phyloP scores from a whole-genome alignment of 2,888 invertebrate genomes.

The Sympetrum striolatum region DNA sequence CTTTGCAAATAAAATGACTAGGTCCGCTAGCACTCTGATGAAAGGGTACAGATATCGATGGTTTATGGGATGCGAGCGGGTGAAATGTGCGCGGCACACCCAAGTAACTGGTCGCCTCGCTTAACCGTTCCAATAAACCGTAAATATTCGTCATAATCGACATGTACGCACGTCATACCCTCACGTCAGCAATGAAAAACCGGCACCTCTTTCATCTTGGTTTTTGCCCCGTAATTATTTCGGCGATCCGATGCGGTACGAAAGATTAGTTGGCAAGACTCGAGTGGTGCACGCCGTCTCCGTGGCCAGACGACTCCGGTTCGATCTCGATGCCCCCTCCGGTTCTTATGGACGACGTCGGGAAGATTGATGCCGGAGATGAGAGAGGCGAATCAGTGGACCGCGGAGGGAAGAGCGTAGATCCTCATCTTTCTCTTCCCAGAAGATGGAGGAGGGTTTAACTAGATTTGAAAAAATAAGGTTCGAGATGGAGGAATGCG shows the following conservation, averaged over 20 bases:
- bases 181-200: too few relatives aligned
- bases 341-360: background rate
- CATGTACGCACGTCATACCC: too few relatives aligned
- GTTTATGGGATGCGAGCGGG: background rate
- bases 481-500: background rate
- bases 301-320: background rate
- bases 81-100: too few relatives aligned
- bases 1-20: conserved; percentile 12
- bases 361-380: background rate
- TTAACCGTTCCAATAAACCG: too few relatives aligned
- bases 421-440: background rate
- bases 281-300: background rate
- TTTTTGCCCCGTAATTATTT: too few relatives aligned
- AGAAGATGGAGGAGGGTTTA: background rate
- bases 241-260: too few relatives aligned
- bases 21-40: background rate
- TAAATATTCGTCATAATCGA: too few relatives aligned
- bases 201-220: too few relatives aligned
- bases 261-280: too few relatives aligned
- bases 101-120: too few relatives aligned
- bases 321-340: background rate
- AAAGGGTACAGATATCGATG: background rate
- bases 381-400: background rate
- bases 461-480: background rate
- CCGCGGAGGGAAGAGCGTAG: background rate